phyloP scores from a whole-genome alignment of 2,113 vertebrate genomes.

The human region DNA sequence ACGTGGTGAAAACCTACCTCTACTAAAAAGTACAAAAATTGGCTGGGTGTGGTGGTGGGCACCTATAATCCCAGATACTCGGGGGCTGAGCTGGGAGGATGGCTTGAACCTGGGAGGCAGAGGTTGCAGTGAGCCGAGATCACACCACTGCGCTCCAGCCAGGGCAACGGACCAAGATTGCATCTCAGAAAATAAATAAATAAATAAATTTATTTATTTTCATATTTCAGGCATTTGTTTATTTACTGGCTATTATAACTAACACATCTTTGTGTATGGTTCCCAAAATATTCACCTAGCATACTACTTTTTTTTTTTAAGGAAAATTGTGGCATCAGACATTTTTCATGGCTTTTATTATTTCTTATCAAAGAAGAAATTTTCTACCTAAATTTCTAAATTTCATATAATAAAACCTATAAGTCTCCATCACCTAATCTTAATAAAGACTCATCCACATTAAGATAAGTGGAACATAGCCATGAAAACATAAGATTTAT shows the following conservation, averaged over 20 bases:
- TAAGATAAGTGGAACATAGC: conserved; percentile 9
- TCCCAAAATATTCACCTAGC: neutral
- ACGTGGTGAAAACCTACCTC: no score
- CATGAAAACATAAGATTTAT: neutral
- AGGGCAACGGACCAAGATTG: no score
- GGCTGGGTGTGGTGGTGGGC: no score
- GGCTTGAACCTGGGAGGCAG: no score
- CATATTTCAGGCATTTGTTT: neutral
- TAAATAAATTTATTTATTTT: neutral
- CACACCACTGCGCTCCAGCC: no score
- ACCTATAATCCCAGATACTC: no score
- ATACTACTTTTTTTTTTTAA: neutral
- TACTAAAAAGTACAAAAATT: no score
- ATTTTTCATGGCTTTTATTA: neutral
- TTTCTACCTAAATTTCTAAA: conserved; percentile 28
- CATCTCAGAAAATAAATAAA: no score
- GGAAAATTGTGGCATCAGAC: neutral
- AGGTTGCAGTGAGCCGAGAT: no score
- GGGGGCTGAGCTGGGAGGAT: no score
- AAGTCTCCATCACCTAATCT: neutral
- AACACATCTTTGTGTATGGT: neutral
- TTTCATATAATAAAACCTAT: neutral
- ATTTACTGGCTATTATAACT: neutral
- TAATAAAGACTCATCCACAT: neutral
- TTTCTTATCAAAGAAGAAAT: neutral